phyloP scores from a whole-genome alignment of 2,113 vertebrate genomes.

The Lichenostomus cassidix region DNA sequence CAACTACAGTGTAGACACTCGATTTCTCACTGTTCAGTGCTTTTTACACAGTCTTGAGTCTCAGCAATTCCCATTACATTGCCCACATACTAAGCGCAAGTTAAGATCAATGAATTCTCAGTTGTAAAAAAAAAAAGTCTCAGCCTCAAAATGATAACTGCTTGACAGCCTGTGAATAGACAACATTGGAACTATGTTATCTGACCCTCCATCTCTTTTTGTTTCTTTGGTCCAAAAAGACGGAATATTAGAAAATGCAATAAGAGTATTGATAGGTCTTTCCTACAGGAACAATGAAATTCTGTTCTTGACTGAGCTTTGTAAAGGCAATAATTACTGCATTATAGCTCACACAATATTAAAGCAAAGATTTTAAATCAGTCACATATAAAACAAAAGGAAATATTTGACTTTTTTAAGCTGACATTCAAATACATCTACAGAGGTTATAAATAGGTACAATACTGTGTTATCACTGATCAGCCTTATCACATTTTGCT shows the following conservation, averaged over 20 bases:
- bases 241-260: background rate
- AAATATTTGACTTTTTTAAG: background rate
- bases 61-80: background rate
- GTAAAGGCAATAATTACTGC: background rate
- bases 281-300: background rate
- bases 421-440: background rate
- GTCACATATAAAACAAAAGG: background rate
- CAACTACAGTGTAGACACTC: background rate
- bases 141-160: background rate
- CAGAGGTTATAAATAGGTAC: background rate
- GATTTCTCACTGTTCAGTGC: background rate
- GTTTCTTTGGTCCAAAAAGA: background rate
- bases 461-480: background rate
- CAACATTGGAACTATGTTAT: background rate
- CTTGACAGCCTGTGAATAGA: background rate
- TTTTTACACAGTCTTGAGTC: background rate
- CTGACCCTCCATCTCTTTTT: background rate
- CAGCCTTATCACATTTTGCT: background rate
- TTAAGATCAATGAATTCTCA: background rate
- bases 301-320: background rate
- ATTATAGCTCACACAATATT: background rate
- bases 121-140: background rate
- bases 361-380: background rate
- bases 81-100: background rate
- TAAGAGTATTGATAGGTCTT: background rate